Conservation (phyloP, 2,113 vertebrate species). For the Oreochromis tanganicae region DNA sequence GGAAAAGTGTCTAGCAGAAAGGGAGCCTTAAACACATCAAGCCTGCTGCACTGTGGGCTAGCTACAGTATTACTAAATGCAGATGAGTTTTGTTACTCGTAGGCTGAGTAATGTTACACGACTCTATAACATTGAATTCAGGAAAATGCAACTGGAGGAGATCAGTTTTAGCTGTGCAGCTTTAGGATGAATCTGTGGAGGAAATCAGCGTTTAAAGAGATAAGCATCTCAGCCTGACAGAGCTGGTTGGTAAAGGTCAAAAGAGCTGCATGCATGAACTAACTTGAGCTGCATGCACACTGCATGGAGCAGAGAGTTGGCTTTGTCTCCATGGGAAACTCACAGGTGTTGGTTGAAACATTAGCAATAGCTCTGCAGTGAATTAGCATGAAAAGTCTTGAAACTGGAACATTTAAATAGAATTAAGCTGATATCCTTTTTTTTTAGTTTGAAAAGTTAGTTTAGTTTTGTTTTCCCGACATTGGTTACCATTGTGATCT, state of each 20-base stretch:
- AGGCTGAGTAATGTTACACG: neutral
- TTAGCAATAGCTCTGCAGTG: neutral
- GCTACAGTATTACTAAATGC: neutral
- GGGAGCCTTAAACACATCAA: neutral
- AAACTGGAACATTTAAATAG: neutral
- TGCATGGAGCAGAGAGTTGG: neutral
- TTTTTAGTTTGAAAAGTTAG: neutral
- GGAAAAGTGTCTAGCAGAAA: neutral
- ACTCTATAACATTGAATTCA: neutral
- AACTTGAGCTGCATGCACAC: neutral
- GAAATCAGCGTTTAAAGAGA: neutral
- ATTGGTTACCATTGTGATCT: neutral
- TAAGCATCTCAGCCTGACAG: neutral
- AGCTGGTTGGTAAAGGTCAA: neutral
- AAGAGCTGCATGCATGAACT: neutral
- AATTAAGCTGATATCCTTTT: neutral
- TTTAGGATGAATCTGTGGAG: neutral
- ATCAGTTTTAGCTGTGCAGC: neutral
- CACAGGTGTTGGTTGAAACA: neutral
- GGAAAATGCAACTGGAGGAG: neutral
- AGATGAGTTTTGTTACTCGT: neutral
- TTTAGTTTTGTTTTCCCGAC: neutral
- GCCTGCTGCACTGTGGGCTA: neutral
- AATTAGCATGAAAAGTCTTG: neutral
- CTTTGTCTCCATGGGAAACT: neutral